Base-by-base conservation (phyloP, 2,888 invertebrate genomes). In the Diarsia mendica region DNA sequence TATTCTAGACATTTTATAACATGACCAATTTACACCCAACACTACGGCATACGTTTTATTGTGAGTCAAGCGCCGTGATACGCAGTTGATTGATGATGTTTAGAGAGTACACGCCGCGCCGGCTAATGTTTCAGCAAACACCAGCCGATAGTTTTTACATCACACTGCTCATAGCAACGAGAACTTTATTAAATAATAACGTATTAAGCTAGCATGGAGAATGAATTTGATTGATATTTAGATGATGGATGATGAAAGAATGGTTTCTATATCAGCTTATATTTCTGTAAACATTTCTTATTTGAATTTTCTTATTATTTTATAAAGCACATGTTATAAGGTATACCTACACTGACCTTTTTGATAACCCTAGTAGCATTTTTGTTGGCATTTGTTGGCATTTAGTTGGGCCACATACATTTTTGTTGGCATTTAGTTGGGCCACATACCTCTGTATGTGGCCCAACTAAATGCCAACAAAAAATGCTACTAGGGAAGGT, bases 71-170 rank as follows among this genome's bases (percentile, higher is more conserved):
- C 75, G n/a, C 68, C 58, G 71, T 69, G 81, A 75, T 77, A 77
- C 84, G 74, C 82, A 74, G 81, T 84, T 91, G 92, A 92, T 92
- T 90, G 92, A 92, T 91, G 92, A 85, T 89, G 87, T 90, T 89
- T 87, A 84, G 82, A 82, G 73, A 69, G 79, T 72, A 79, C 77
- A 79, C 70, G 18, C 67, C 51, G 74, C 51, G 67, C 63, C 64
- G 75, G 83, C 88, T 90, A 90, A 91, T 91, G 90, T 90, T 89
- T 88, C 80, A 76, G 83, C 87, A 86, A 89, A 88, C 88, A 81
- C 48, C 73, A 44, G 15, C 20, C 61, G 49, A 82, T 79, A 82
- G 79, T 82, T 77, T 77, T 66, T 61, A 71, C 69, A 69, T 49
- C 51, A 46, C 23, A 67, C 53, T 53, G 20, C 53, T 73, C 33